Conservation (phyloP, 1,140 invertebrate genomes). For the Lepidurus packardi region DNA sequence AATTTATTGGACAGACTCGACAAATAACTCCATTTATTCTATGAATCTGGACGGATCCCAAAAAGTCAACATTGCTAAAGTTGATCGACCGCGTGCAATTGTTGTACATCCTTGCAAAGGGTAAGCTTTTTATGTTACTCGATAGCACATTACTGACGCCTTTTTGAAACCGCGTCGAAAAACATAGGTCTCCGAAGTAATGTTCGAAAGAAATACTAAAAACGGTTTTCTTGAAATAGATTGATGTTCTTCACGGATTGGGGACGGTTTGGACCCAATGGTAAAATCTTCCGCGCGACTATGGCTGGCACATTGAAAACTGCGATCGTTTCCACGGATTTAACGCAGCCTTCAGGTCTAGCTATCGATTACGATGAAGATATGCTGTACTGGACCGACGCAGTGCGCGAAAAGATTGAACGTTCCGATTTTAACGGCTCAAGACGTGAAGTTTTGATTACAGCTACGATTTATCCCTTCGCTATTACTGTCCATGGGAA, state of each 20-base stretch:
- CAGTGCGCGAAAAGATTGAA: constrained; percentile 95
- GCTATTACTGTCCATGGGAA: constrained; percentile 85
- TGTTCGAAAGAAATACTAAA: not conserved
- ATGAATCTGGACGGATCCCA: constrained; percentile 86
- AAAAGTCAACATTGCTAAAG: constrained; percentile 85
- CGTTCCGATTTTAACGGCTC: constrained; percentile 80
- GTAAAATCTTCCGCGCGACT: constrained; percentile 89
- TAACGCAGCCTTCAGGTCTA: constrained; percentile 91
- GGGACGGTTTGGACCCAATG: constrained; percentile 84
- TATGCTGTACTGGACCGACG: constrained; percentile 97
- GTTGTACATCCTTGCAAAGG: constrained; percentile 90
- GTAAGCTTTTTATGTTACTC: constrained; percentile 47
- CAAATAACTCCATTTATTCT: constrained; percentile 88
- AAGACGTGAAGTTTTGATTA: constrained; percentile 51
- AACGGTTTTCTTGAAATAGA: constrained; percentile 40
- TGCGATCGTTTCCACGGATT: constrained; percentile 79
- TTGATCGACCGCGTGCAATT: constrained; percentile 87
- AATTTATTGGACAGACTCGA: constrained; percentile 94
- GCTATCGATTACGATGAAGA: constrained; percentile 93
- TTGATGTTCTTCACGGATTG: constrained; percentile 88
- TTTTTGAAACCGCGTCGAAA: not conserved
- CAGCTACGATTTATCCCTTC: constrained; percentile 90
- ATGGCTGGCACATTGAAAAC: constrained; percentile 92
- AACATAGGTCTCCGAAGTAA: constrained; percentile 37
- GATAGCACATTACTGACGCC: not conserved